Evolutionary conservation across 2,797 vertebrate species (phyloP).

Genomic region (Thamnophis elegans): DNA sequence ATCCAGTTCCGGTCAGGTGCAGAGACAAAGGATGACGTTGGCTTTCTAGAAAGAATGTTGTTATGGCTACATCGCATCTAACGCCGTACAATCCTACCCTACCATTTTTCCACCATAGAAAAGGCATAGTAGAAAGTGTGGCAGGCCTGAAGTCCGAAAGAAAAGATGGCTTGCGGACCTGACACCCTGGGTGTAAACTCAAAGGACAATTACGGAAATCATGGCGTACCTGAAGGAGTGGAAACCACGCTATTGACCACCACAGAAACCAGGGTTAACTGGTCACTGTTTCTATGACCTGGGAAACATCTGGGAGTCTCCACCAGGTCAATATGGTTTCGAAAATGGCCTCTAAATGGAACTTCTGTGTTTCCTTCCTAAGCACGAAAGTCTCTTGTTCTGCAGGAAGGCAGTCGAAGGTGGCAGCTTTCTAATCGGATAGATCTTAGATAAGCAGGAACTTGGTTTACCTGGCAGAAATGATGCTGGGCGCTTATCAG

Average conservation of each 20-base stretch:
- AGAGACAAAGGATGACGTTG: too few species aligned
- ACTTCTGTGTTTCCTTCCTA: background rate
- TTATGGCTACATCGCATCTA: too few species aligned
- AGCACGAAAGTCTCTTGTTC: background rate
- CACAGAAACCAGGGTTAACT: background rate
- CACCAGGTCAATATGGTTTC: background rate
- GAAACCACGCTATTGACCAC: background rate
- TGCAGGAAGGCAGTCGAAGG: constrained; percentile 40
- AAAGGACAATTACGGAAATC: background rate
- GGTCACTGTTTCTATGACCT: background rate
- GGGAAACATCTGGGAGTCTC: too few species aligned
- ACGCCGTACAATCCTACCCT: too few species aligned
- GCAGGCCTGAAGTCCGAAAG: too few species aligned
- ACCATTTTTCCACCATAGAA: too few species aligned
- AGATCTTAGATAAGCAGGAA: constrained; percentile 51
- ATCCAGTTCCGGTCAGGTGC: too few species aligned
- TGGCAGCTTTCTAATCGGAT: constrained; percentile 47
- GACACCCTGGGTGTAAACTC: background rate
- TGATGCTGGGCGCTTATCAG: constrained; percentile 40
- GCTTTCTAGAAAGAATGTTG: too few species aligned
- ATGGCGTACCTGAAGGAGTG: background rate
- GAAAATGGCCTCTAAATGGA: background rate
- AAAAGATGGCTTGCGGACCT: too few species aligned
- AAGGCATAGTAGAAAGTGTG: too few species aligned
- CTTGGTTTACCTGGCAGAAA: constrained; percentile 25